Evolutionary conservation across 2,797 vertebrate genomes (phyloP).

Genomic region (Tokudaia tokunoshimensis): DNA sequence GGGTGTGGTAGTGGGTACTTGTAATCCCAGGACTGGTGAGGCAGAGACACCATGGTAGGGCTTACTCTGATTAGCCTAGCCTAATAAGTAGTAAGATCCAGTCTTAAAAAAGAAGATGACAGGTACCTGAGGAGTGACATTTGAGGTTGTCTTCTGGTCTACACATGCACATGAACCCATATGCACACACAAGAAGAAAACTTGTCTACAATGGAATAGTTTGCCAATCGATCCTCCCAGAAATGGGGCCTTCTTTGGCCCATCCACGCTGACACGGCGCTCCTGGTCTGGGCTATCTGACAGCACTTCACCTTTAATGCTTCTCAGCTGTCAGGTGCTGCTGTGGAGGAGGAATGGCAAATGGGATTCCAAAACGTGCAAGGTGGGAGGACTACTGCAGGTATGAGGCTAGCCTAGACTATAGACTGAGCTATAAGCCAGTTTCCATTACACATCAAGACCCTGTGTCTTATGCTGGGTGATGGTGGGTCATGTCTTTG

Average conservation of each 20-base stretch:
- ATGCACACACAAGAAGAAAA: not conserved
- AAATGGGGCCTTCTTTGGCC: not conserved
- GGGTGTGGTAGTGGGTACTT: not conserved
- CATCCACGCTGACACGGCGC: accelerated
- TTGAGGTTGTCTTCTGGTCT: too few relatives aligned
- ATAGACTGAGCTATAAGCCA: not conserved
- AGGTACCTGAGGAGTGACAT: not conserved
- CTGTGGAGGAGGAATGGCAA: not conserved
- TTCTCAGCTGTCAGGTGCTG: not conserved
- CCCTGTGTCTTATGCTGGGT: not conserved
- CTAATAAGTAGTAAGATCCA: not conserved
- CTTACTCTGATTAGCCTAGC: not conserved
- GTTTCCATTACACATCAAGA: not conserved
- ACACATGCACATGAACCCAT: not conserved
- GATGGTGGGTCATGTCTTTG: too few relatives aligned
- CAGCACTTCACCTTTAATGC: not conserved
- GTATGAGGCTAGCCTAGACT: not conserved
- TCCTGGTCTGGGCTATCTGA: not conserved
- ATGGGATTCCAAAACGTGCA: not conserved
- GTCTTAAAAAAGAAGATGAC: not conserved
- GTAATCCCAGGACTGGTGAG: not conserved
- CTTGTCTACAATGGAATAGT: constrained; percentile 20
- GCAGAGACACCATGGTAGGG: not conserved
- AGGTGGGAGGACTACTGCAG: not conserved
- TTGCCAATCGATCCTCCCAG: not conserved